phyloP scores from a whole-genome alignment of 2,797 vertebrate species.

The Lepus townsendii region DNA sequence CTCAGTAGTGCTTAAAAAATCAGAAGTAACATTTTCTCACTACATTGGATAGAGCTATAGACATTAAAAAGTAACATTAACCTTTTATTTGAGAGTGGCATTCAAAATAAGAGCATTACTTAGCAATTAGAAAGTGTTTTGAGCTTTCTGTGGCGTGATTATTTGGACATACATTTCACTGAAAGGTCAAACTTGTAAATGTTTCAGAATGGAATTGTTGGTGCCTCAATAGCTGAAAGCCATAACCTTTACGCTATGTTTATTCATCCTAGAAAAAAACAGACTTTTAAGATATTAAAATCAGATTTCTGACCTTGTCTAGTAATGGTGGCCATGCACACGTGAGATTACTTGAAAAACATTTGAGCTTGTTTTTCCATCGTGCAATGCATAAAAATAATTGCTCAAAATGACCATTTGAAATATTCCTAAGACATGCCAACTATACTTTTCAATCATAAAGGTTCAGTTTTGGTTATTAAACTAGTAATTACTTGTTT shows the following conservation, averaged over 20 bases:
- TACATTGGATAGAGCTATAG: background rate
- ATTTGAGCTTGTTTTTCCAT: slow-evolving; percentile 38
- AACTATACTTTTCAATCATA: slow-evolving; percentile 37
- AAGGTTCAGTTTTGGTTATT: slow-evolving; percentile 47
- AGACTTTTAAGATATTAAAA: background rate
- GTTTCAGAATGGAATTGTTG: slow-evolving; percentile 33
- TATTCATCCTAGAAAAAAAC: background rate
- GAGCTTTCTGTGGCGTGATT: background rate
- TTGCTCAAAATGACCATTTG: slow-evolving; percentile 69
- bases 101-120: background rate
- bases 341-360: slow-evolving; percentile 63
- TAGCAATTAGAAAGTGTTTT: slow-evolving; percentile 54
- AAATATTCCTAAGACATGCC: slow-evolving; percentile 74
- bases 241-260: slow-evolving; percentile 44
- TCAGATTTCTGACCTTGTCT: background rate
- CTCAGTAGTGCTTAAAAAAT: background rate
- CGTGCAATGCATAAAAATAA: slow-evolving; percentile 63
- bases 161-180: slow-evolving; percentile 36
- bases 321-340: background rate
- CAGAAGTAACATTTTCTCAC: background rate
- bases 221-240: background rate
- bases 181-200: slow-evolving; percentile 69
- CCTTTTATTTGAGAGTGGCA: background rate
- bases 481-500: slow-evolving; percentile 72
- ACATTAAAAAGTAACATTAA: background rate